phyloP scores from a whole-genome alignment of 53 echinoderm and acorn worm species.

The Paracentrotus lividus region DNA sequence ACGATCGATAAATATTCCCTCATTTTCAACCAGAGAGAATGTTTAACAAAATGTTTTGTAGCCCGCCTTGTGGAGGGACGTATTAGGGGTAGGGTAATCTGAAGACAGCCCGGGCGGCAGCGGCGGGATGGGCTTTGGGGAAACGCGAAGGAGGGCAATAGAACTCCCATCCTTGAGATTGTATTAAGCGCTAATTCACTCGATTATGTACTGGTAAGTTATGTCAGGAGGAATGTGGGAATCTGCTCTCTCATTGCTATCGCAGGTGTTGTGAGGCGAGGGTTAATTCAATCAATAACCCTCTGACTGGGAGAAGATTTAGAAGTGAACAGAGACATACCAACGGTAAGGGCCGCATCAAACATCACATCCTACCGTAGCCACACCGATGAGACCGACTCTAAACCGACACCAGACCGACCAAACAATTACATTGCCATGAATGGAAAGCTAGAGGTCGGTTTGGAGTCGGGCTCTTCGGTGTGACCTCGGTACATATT shows the following conservation, averaged over 20 bases:
- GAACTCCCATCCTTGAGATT: constrained; percentile 12
- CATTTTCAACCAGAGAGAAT: constrained; percentile 52
- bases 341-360: constrained; percentile 2
- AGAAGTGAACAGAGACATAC: constrained; percentile 47
- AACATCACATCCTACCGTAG: constrained; percentile 28
- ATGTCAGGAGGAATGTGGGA: constrained; percentile 62
- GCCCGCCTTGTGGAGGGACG: constrained; percentile 41
- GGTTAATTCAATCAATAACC: constrained; percentile 68
- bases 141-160: constrained; percentile 25
- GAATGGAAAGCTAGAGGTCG: no score
- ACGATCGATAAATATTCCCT: constrained; percentile 40
- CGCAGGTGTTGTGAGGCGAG: constrained; percentile 68
- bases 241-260: constrained; percentile 55
- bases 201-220: constrained; percentile 62
- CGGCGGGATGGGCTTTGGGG: neutral
- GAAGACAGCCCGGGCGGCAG: neutral
- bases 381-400: no score
- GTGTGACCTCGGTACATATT: no score
- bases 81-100: constrained; percentile 32
- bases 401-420: no score
- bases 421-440: no score
- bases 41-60: constrained; percentile 20
- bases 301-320: constrained; percentile 61
- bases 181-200: constrained; percentile 59
- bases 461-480: no score